Conservation (phyloP, 2,888 invertebrate species). For the Leptura quadrifasciata region DNA sequence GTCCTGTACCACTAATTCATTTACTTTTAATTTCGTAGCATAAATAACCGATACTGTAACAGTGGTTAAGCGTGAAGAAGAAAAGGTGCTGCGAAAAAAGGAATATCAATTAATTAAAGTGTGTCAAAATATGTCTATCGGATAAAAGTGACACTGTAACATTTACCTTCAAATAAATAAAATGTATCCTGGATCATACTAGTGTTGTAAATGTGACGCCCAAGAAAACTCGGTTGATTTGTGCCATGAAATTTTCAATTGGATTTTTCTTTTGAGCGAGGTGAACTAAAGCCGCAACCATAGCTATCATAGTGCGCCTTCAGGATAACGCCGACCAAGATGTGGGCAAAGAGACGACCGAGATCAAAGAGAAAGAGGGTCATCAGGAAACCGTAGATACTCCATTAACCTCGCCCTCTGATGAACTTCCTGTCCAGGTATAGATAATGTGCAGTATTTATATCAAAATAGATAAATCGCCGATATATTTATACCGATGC, state of each 20-base stretch:
- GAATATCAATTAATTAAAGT: slow-evolving; percentile 15
- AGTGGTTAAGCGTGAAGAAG: slow-evolving; percentile 15
- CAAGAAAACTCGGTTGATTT: slow-evolving; percentile 12
- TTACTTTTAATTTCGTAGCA: slow-evolving; percentile 26
- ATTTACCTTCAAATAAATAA: background rate
- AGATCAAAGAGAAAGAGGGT: slow-evolving; percentile 79
- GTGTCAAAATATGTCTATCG: slow-evolving; percentile 25
- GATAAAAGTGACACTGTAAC: slow-evolving; percentile 1
- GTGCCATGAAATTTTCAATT: slow-evolving; percentile 28
- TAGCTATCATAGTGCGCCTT: slow-evolving; percentile 82
- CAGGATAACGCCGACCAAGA: slow-evolving; percentile 77
- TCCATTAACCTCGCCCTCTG: slow-evolving; percentile 75
- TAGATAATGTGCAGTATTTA: background rate
- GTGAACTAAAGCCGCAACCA: slow-evolving; percentile 63
- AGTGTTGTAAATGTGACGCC: slow-evolving; percentile 11
- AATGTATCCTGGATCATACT: background rate
- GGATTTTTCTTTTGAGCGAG: slow-evolving; percentile 30
- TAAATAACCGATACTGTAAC: slow-evolving; percentile 10
- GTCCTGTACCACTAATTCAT: slow-evolving; percentile 15
- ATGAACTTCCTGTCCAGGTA: slow-evolving; percentile 67
- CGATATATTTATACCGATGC: background rate
- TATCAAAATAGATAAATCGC: background rate
- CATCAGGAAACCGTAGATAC: slow-evolving; percentile 77
- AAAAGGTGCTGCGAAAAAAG: slow-evolving; percentile 22
- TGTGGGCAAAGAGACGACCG: slow-evolving; percentile 79